Evolutionary conservation across 1,140 invertebrate species (phyloP), one percentile per base, ranked within the genome.

Genomic region (Papilio xuthus): DNA sequence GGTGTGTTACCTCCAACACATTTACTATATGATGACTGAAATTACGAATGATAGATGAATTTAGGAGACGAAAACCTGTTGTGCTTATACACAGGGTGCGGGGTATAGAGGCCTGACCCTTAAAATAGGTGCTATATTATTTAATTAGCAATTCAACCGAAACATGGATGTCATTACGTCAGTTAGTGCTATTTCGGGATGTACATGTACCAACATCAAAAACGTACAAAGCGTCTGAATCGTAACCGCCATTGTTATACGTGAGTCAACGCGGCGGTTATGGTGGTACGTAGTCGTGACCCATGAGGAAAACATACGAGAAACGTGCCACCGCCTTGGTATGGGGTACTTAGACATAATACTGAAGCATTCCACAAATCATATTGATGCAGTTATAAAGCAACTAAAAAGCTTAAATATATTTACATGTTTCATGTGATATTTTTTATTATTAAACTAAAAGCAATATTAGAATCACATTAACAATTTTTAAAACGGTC

Each of bases 271-370:
- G 72, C 32, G 50, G 73, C 37, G 73, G 73, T 60, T 75, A 75
- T 75, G 73, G 73, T 60, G 50, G 32, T n/a, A 75, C 73, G 56
- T 75, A 50, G 28, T 37, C 53, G 73, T 75, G 47, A 50, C 47
- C 28, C 18, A 75, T 32, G 73, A 75, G 73, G 73, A 75, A 75
- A 75, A 75, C 73, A 75, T 56, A 37, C 28, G 73, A 50, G 73
- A 60, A 60, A 75, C 73, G 73, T 18, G 26, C 71, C 71, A 53
- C 13, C 44, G 23, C 8, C 73, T 28, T 37, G 20, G 28, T 50
- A 60, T 56, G 15, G 28, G 18, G 6, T 28, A 28, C 50, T n/a
- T 20, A 75, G 37, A 50, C 44, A 74, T 74, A 74, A 74, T n/a
- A 56, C n/a, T 56, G 15, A 47, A 47, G 6, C 15, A 47, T 47